Evolutionary conservation across 2,113 vertebrate genomes (phyloP).

Genomic region (Apistogramma diplotaenia): DNA sequence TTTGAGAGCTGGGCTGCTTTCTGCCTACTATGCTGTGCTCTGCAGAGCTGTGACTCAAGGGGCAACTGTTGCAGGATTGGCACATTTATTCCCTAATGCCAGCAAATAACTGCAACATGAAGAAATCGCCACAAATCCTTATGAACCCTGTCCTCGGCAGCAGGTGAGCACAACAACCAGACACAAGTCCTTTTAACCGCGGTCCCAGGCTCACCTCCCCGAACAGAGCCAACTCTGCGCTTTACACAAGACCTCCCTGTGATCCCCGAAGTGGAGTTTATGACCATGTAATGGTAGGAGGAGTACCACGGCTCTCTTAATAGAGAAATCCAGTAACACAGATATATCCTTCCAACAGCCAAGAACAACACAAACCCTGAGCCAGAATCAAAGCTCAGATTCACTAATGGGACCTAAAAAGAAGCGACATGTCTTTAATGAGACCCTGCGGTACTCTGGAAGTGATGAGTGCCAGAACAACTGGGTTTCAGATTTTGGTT

Average conservation of each 20-base stretch:
- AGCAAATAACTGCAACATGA: neutral
- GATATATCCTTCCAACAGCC: conserved; percentile 38
- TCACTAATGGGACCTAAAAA: conserved; percentile 49
- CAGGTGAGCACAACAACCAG: conserved; percentile 13
- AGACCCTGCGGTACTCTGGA: conserved; percentile 24
- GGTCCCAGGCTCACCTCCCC: neutral
- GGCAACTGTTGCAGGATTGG: conserved; percentile 31
- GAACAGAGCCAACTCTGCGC: neutral
- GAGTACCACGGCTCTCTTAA: conserved; percentile 22
- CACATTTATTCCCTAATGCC: conserved; percentile 42
- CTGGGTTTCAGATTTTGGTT: conserved; percentile 49
- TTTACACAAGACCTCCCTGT: conserved; percentile 19
- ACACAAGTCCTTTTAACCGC: neutral
- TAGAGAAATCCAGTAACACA: conserved; percentile 32
- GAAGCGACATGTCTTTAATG: conserved; percentile 15
- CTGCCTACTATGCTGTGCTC: conserved; percentile 17
- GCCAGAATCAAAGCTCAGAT: conserved; percentile 43
- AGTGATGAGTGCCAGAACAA: conserved; percentile 32
- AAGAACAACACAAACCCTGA: conserved; percentile 41
- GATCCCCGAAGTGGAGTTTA: conserved; percentile 40
- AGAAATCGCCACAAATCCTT: conserved; percentile 10
- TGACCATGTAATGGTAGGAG: neutral
- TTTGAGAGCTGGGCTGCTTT: conserved; percentile 20
- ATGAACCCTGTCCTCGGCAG: conserved; percentile 14
- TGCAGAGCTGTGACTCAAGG: conserved; percentile 22